A percentile compares a stretch with the other conserved stretches of the same genome.
These are phyloP conservation scores for Elgaria multicarinata DNA, from an alignment of 2,113 vertebrate species.

Conservation along the genomic window DNA sequence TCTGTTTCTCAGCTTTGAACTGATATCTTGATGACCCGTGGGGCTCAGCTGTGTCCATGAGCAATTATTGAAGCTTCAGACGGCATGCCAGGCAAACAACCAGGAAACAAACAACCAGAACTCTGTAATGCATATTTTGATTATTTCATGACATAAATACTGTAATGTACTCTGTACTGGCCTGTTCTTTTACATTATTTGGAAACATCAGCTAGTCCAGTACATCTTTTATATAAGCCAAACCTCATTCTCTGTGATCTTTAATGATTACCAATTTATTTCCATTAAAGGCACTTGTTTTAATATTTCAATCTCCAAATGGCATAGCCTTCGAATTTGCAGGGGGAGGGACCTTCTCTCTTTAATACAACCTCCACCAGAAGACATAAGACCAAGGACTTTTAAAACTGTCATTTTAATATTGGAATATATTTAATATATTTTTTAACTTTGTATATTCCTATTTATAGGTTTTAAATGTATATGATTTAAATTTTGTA, in stretches of 20 bases:
- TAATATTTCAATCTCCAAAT: neutral
- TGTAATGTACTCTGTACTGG: neutral
- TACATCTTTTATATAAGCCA: neutral
- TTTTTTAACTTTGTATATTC: no score
- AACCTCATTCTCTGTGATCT: neutral
- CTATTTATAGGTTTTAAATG: no score
- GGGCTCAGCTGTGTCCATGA: neutral
- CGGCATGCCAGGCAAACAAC: neutral
- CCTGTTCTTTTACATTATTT: neutral
- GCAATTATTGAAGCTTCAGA: neutral
- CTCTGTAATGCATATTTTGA: neutral
- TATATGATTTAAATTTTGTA: no score
- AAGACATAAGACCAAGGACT: neutral
- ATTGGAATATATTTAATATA: no score
- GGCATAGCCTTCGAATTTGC: neutral
- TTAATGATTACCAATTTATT: neutral
- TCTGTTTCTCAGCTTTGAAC: neutral
- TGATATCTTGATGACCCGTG: neutral
- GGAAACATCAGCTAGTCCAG: neutral
- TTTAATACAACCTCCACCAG: neutral
- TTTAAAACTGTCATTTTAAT: no score
- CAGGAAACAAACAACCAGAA: no score
- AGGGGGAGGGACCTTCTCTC: no score
- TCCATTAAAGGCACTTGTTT: neutral
- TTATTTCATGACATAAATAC: neutral